Percentiles rank a stretch among this genome's conserved stretches.
These are phyloP conservation scores for Lutjanus argentimaculatus DNA, from an alignment of 2,797 vertebrate genomes.

Conservation along the genomic window DNA sequence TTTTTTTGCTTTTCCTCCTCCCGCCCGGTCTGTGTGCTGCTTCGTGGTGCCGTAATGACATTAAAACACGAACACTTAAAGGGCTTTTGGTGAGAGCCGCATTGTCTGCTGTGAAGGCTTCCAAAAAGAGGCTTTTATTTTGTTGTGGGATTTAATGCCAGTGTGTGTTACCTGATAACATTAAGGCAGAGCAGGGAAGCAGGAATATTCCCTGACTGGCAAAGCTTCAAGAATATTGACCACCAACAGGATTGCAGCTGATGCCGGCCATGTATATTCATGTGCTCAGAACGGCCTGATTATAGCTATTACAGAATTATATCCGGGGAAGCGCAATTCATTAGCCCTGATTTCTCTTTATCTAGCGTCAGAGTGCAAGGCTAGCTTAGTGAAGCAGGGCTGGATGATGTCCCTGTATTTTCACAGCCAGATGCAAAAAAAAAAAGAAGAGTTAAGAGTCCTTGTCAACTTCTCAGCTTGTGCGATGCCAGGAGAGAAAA, in stretches of 20 bases:
- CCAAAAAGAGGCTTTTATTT: slow-evolving; percentile 88
- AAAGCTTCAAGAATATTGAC: slow-evolving; percentile 88
- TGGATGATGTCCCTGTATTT: slow-evolving; percentile 53
- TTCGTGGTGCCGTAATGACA: slow-evolving; percentile 86
- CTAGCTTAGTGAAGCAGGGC: slow-evolving; percentile 57
- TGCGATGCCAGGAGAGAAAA: not conserved
- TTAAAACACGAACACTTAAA: slow-evolving; percentile 89
- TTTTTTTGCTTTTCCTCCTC: slow-evolving; percentile 36
- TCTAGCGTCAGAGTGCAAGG: slow-evolving; percentile 74
- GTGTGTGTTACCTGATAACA: slow-evolving; percentile 91
- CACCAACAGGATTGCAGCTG: slow-evolving; percentile 88
- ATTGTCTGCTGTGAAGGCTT: slow-evolving; percentile 87
- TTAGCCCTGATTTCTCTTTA: slow-evolving; percentile 85
- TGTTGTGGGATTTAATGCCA: slow-evolving; percentile 88
- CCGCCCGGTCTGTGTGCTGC: slow-evolving; percentile 78
- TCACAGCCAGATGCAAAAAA: slow-evolving; percentile 41
- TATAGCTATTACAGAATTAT: slow-evolving; percentile 87
- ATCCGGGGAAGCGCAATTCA: slow-evolving; percentile 84
- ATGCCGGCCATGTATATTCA: slow-evolving; percentile 84
- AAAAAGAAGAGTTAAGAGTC: not conserved
- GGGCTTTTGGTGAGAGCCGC: slow-evolving; percentile 85
- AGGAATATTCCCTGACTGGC: slow-evolving; percentile 83
- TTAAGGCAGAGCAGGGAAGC: slow-evolving; percentile 82
- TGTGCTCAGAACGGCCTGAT: slow-evolving; percentile 80
- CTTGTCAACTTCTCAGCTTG: slow-evolving; percentile 7